Evolutionary conservation across 2,888 invertebrate species (phyloP).

Genomic region (Nemotelus nigrinus): DNA sequence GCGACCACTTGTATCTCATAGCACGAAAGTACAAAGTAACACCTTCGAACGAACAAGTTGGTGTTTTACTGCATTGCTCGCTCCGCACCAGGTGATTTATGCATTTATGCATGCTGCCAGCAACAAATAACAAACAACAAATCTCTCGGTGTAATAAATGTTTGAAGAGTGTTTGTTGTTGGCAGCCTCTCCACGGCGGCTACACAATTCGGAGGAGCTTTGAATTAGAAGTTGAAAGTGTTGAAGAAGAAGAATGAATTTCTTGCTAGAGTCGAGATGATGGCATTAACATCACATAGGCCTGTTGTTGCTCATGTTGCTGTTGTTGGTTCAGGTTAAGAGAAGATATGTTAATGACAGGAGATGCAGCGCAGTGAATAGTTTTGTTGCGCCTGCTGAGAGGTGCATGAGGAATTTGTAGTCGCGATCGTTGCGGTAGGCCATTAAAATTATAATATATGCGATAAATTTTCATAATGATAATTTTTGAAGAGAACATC

Average conservation of each 20-base stretch:
- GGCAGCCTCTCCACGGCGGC: background rate
- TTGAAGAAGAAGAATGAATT: slow-evolving; percentile 33
- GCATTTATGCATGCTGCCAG: slow-evolving; percentile 39
- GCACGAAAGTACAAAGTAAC: slow-evolving; percentile 5
- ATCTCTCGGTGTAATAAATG: slow-evolving; percentile 29
- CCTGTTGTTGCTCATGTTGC: background rate
- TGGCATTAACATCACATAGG: slow-evolving; percentile 14
- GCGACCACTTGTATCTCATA: background rate
- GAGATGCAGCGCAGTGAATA: slow-evolving; percentile 9
- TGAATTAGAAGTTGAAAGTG: slow-evolving; percentile 38
- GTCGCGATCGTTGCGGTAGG: slow-evolving; percentile 23
- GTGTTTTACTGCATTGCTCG: background rate
- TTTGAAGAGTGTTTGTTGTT: slow-evolving; percentile 12
- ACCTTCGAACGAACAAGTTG: slow-evolving; percentile 14
- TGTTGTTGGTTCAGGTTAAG: slow-evolving; percentile 13
- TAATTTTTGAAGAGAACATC: slow-evolving; percentile 23
- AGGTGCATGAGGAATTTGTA: background rate
- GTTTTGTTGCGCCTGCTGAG: background rate
- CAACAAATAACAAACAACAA: slow-evolving; percentile 33
- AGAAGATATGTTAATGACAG: slow-evolving; percentile 20
- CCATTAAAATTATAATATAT: slow-evolving; percentile 36
- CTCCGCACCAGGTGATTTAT: slow-evolving; percentile 24
- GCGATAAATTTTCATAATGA: slow-evolving; percentile 36
- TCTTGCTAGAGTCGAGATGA: slow-evolving; percentile 7
- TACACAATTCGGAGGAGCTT: slow-evolving; percentile 7